Evolutionary conservation across 2,113 vertebrate species (phyloP).

Genomic region (Anarrhichthys ocellatus): DNA sequence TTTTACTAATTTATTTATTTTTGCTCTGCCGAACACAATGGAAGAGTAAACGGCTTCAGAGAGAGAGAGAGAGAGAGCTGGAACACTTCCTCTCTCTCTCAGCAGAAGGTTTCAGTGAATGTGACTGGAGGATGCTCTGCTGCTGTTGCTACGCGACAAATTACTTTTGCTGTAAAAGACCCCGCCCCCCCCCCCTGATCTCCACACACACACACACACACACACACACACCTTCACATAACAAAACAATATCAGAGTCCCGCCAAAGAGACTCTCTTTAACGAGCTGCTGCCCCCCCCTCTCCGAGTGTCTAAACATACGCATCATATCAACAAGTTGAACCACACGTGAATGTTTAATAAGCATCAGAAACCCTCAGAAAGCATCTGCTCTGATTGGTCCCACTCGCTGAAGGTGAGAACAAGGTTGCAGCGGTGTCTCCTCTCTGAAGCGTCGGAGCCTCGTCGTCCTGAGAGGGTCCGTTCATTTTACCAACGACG

Average conservation of each 20-base stretch:
- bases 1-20: constrained; percentile 14
- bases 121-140: constrained; percentile 52
- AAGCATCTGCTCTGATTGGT: not conserved
- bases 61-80: too few relatives aligned
- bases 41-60: constrained; percentile 14
- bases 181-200: not conserved
- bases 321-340: constrained; percentile 60
- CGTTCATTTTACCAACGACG: constrained; percentile 33
- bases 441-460: constrained; percentile 26
- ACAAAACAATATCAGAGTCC: constrained; percentile 28
- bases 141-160: constrained; percentile 83
- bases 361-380: not conserved
- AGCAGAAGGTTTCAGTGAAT: constrained; percentile 53
- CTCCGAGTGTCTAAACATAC: not conserved
- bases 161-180: constrained; percentile 69
- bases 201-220: constrained; percentile 14
- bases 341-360: not conserved
- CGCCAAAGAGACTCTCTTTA: constrained; percentile 5
- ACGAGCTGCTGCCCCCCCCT: not conserved
- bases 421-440: constrained; percentile 53
- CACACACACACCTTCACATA: constrained; percentile 1
- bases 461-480: constrained; percentile 36
- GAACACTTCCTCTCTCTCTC: too few relatives aligned
- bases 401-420: constrained; percentile 56
- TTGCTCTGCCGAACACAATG: constrained; percentile 47